Conservation (phyloP, 2,797 vertebrate species). For the Helarctos malayanus region DNA sequence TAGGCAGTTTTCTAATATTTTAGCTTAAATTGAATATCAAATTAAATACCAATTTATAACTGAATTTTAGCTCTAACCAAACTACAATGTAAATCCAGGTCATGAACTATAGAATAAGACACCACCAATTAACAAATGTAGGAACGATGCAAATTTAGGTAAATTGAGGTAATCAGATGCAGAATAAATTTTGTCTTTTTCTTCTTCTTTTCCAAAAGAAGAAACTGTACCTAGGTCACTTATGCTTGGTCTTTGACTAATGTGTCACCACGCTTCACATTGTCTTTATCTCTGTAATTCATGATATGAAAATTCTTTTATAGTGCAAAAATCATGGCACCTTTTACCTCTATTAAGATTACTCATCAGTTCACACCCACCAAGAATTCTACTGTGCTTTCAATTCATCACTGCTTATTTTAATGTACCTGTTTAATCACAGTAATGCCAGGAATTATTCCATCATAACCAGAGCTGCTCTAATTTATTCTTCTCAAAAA, state of each 20-base stretch:
- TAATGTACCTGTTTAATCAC: slow-evolving; percentile 86
- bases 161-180: neutral
- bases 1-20: neutral
- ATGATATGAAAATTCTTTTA: slow-evolving; percentile 84
- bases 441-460: slow-evolving; percentile 83
- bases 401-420: slow-evolving; percentile 87
- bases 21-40: neutral
- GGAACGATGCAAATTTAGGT: neutral
- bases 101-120: neutral
- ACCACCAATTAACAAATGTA: neutral
- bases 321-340: slow-evolving; percentile 85
- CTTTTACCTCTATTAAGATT: slow-evolving; percentile 89
- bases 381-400: slow-evolving; percentile 85
- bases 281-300: slow-evolving; percentile 82
- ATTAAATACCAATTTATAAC: neutral
- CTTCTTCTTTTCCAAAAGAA: neutral
- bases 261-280: slow-evolving; percentile 59
- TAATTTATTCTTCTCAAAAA: slow-evolving; percentile 78
- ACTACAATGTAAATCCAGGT: neutral
- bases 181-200: neutral
- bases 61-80: neutral
- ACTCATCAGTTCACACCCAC: slow-evolving; percentile 88
- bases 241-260: slow-evolving; percentile 63
- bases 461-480: slow-evolving; percentile 80
- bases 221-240: neutral